These are phyloP conservation scores for Diachasma alloeum DNA, from an alignment of 1,140 invertebrate genomes.

Conservation along the genomic window DNA sequence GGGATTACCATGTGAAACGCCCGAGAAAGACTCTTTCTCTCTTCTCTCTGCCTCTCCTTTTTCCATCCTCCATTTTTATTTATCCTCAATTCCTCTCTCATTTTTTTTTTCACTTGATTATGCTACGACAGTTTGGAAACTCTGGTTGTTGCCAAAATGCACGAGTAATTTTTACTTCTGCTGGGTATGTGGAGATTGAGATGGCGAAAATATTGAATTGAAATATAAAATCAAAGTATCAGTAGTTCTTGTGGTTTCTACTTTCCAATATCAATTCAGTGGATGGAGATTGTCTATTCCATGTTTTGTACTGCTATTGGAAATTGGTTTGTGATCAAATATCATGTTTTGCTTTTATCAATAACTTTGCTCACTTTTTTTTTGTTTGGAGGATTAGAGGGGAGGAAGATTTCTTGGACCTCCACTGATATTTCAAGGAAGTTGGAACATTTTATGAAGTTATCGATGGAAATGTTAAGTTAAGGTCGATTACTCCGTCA, in stretches of 20 bases:
- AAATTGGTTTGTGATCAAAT: slow-evolving; percentile 23
- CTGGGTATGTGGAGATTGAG: background rate
- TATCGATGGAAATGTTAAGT: too few relatives aligned
- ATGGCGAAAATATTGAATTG: background rate
- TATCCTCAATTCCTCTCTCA: background rate
- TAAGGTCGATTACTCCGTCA: too few relatives aligned
- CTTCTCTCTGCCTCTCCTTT: background rate
- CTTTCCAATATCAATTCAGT: slow-evolving; percentile 33
- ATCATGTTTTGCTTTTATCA: too few relatives aligned
- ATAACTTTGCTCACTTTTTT: too few relatives aligned
- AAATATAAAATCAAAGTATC: slow-evolving; percentile 33
- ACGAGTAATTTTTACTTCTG: background rate
- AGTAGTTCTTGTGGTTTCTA: background rate
- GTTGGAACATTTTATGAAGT: too few relatives aligned
- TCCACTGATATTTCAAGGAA: too few relatives aligned
- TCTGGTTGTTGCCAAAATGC: slow-evolving; percentile 5
- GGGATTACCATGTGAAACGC: slow-evolving; percentile 11
- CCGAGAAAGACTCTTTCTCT: background rate
- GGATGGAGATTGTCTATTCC: slow-evolving; percentile 30
- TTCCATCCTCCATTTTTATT: background rate
- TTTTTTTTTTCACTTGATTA: background rate
- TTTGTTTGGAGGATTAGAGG: too few relatives aligned
- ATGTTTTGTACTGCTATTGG: slow-evolving; percentile 7
- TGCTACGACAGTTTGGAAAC: slow-evolving; percentile 5
- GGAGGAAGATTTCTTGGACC: too few relatives aligned